These are phyloP conservation scores for Zoanthus sansibaricus DNA, from an alignment of 92 coral and sea anemone genomes.

Conservation along the genomic window DNA sequence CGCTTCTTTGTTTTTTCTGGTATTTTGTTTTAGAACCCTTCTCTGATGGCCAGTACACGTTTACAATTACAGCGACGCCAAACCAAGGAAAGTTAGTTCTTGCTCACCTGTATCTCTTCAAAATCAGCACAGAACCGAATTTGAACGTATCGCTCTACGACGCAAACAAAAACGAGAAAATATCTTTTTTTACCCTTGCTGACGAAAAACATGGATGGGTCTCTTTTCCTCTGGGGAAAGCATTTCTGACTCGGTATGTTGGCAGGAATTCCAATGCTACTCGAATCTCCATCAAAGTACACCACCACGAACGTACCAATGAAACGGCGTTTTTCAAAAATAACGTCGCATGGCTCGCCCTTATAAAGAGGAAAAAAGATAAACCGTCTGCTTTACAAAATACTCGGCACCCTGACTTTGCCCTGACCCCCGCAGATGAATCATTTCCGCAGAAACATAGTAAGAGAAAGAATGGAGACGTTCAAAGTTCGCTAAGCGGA, in stretches of 20 bases:
- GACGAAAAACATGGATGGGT: constrained; percentile 13
- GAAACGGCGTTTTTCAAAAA: not conserved
- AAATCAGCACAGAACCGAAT: not conserved
- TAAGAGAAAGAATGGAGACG: too few species aligned
- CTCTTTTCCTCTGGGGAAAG: constrained; percentile 18
- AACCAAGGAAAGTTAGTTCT: not conserved
- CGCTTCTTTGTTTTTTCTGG: not conserved
- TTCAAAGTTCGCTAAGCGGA: not conserved
- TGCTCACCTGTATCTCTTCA: constrained; percentile 41
- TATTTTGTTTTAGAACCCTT: not conserved
- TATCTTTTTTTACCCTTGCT: constrained; percentile 20
- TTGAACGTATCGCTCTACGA: constrained; percentile 7
- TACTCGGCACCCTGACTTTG: not conserved
- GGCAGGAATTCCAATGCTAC: not conserved
- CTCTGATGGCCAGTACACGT: not conserved
- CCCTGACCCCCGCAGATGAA: not conserved
- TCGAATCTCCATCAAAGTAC: constrained; percentile 4
- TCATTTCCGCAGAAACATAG: not conserved
- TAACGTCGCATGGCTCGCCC: constrained; percentile 20
- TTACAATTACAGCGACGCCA: not conserved
- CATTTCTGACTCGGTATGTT: constrained; percentile 9
- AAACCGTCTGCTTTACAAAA: not conserved
- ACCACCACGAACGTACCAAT: not conserved
- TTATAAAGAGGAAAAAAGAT: not conserved
- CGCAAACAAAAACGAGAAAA: not conserved